Conservation (phyloP, 2,797 vertebrate species). For the Lepus townsendii region DNA sequence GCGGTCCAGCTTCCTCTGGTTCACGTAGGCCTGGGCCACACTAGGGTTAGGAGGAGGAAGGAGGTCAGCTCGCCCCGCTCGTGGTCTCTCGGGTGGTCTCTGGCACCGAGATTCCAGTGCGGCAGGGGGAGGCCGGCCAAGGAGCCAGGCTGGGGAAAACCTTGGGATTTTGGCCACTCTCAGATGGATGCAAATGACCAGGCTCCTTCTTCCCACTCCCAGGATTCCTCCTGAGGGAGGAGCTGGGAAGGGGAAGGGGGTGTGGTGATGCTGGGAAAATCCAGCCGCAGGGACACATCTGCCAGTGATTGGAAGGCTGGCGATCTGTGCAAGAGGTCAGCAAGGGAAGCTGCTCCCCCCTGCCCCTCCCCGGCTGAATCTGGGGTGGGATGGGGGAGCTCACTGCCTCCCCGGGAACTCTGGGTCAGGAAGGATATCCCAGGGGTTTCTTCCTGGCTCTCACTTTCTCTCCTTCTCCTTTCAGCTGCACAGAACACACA, state of each 20-base stretch:
- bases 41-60: conserved; percentile 82
- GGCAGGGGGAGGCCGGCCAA: background rate
- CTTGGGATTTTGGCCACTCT: conserved; percentile 1
- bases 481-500: background rate
- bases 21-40: conserved; percentile 97
- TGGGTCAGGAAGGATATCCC: conserved; percentile 54
- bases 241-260: conserved; percentile 18
- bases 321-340: conserved; percentile 28
- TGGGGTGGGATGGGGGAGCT: conserved; percentile 25
- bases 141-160: conserved; percentile 33
- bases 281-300: conserved; percentile 66
- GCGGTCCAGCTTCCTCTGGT: conserved; percentile 97
- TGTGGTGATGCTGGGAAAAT: conserved; percentile 45
- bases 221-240: conserved; percentile 60
- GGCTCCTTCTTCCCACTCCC: conserved; percentile 32
- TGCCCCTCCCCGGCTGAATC: conserved; percentile 56
- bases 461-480: background rate
- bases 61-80: background rate
- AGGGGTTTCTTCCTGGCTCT: conserved; percentile 54
- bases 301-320: conserved; percentile 61
- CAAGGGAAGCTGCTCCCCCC: conserved; percentile 27
- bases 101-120: background rate
- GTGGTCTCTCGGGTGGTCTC: background rate
- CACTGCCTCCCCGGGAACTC: conserved; percentile 56
- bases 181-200: conserved; percentile 6